phyloP scores from a whole-genome alignment of 2,888 invertebrate species.

The Heliconius erato region DNA sequence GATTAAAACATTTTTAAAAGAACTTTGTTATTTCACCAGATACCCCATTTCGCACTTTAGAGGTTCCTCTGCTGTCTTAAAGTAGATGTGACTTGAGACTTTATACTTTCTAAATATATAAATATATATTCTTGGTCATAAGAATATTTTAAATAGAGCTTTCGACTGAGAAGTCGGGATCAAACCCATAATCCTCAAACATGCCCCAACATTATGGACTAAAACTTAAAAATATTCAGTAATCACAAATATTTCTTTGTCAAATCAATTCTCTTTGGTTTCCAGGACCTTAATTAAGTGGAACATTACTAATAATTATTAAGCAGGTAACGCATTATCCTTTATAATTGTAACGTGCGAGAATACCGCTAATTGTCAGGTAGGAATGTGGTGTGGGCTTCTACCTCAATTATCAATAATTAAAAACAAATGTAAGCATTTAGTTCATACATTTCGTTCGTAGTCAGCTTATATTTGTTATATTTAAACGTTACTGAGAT shows the following conservation, averaged over 20 bases:
- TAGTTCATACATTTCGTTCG: not conserved
- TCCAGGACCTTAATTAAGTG: slow-evolving; percentile 31
- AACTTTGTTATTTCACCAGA: too few species aligned
- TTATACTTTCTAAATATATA: too few species aligned
- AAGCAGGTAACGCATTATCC: slow-evolving; percentile 33
- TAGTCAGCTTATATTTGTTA: not conserved
- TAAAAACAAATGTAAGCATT: slow-evolving; percentile 2
- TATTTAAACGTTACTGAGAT: not conserved
- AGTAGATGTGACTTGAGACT: too few species aligned
- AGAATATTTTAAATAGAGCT: too few species aligned
- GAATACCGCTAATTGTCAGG: slow-evolving; percentile 36
- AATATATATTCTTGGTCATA: too few species aligned
- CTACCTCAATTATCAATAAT: slow-evolving; percentile 31
- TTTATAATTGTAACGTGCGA: slow-evolving; percentile 25
- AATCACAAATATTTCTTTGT: not conserved
- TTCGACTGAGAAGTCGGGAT: too few species aligned
- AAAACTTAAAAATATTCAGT: not conserved
- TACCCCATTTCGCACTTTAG: too few species aligned
- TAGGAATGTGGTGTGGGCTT: slow-evolving; percentile 15
- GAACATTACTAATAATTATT: slow-evolving; percentile 46
- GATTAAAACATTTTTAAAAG: too few species aligned
- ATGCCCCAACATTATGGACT: not conserved
- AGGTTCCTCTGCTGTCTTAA: too few species aligned
- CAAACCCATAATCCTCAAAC: too few species aligned
- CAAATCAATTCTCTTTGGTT: slow-evolving; percentile 27